Conservation (phyloP, 2,888 invertebrate genomes). For the Marronus borbonicus region DNA sequence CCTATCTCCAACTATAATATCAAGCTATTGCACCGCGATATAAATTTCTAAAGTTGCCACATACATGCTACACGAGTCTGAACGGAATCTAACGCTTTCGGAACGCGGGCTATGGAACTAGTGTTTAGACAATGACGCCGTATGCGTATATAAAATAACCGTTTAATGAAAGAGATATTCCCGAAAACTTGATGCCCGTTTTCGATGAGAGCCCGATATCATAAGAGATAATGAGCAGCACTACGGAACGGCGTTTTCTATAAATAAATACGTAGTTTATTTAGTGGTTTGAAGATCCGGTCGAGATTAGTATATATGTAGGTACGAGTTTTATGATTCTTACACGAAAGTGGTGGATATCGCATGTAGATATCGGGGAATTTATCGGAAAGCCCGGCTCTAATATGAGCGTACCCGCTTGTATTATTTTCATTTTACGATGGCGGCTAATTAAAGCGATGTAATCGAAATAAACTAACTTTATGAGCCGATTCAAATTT, state of each 20-base stretch:
- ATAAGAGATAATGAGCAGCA: slow-evolving; percentile 26
- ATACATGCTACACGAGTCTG: too few species aligned
- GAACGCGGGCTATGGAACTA: too few species aligned
- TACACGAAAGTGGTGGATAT: neutral
- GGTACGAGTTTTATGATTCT: slow-evolving; percentile 3
- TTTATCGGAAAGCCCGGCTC: neutral
- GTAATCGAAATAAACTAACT: neutral
- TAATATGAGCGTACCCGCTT: neutral
- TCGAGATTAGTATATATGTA: neutral
- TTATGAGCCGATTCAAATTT: neutral
- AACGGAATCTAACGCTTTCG: too few species aligned
- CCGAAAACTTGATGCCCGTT: neutral
- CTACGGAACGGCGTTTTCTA: neutral
- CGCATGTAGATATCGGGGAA: neutral
- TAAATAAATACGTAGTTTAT: slow-evolving; percentile 20
- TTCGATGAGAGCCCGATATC: slow-evolving; percentile 25
- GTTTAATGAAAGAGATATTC: slow-evolving; percentile 5
- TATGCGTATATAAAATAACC: too few species aligned
- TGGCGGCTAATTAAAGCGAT: neutral
- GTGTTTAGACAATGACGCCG: too few species aligned
- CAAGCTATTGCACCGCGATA: too few species aligned
- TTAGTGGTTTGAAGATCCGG: neutral
- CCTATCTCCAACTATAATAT: too few species aligned
- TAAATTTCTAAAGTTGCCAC: too few species aligned
- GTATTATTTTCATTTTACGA: slow-evolving; percentile 13